Base-by-base conservation (phyloP, 2,797 vertebrate genomes). In the Myotis planiceps region DNA sequence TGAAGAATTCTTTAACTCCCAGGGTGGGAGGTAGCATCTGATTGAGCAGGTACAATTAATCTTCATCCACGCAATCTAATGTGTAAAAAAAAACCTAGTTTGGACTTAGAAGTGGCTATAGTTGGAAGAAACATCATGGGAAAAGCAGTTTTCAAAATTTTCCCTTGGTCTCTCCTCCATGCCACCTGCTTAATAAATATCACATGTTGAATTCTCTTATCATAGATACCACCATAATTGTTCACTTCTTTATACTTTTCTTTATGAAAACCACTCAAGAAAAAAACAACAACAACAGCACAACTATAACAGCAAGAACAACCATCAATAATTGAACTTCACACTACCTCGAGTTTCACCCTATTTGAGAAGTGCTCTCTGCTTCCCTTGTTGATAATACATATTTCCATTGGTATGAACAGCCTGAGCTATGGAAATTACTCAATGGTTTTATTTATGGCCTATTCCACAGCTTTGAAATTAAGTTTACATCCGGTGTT, bases 401-500 rank as follows among this genome's bases (percentile, higher is more conserved):
- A 7, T 89, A 55, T 90, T 89, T 96, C 81, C 55, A 23, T 58
- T 51, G 74, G 66, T 79, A 15, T 63, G 72, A 96, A 78, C 21
- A 18, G 84, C 37, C 37, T 34, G 86, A 84, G 27, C 63, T 81
- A 39, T 51, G 87, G 81, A 79, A 96, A 93, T 96, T 81, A 88
- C 76, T 96, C 87, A 47, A 34, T 90, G 49, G 39, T 96, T 95
- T 97, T 93, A 96, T 97, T 97, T 97, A 96, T 96, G 78, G 60
- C 69, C 71, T n/a, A 32, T 75, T 93, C 72, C 49, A 71, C 9
- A 18, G 87, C 42, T 96, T 95, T 97, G 84, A 97, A 97, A 98
- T 97, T 96, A 97, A 95, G 89, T 93, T 97, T 94, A 89, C 55
- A 96, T 92, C 85, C 25, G 14, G 78, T 92, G 74, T 96, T 92